These are phyloP conservation scores for Staurois parvus DNA, from an alignment of 2,797 vertebrate genomes.

Conservation along the genomic window DNA sequence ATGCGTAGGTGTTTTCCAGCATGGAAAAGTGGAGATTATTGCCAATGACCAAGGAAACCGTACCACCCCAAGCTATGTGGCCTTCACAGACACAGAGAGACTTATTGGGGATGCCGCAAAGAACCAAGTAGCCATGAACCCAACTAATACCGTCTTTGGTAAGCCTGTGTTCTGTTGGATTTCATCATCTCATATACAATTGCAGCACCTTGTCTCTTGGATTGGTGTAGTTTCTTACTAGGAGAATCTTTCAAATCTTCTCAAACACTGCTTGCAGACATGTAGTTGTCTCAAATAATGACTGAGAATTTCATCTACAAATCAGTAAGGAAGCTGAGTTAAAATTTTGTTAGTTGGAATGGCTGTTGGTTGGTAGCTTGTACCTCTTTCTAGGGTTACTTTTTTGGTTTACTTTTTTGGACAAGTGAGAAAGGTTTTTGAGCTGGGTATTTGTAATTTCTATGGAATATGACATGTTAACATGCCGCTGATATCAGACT, in stretches of 20 bases:
- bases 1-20: slow-evolving; percentile 58
- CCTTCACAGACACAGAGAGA: slow-evolving; percentile 88
- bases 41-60: slow-evolving; percentile 73
- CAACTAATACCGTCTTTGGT: slow-evolving; percentile 91
- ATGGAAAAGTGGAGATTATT: slow-evolving; percentile 60
- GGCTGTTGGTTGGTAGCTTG: background rate
- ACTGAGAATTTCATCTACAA: background rate
- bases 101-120: slow-evolving; percentile 92
- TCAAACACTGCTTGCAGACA: background rate
- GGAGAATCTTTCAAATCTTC: background rate
- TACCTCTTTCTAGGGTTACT: background rate
- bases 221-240: background rate
- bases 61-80: slow-evolving; percentile 91
- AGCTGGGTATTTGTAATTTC: background rate
- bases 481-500: background rate
- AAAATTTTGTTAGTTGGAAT: too few relatives aligned
- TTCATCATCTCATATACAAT: background rate
- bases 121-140: slow-evolving; percentile 94
- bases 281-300: background rate
- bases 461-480: background rate
- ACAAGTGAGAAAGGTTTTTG: too few relatives aligned
- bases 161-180: slow-evolving; percentile 53
- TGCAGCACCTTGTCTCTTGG: background rate
- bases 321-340: background rate
- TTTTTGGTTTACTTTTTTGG: too few relatives aligned